phyloP scores from a whole-genome alignment of 2,113 vertebrate species.

The Podiceps cristatus region DNA sequence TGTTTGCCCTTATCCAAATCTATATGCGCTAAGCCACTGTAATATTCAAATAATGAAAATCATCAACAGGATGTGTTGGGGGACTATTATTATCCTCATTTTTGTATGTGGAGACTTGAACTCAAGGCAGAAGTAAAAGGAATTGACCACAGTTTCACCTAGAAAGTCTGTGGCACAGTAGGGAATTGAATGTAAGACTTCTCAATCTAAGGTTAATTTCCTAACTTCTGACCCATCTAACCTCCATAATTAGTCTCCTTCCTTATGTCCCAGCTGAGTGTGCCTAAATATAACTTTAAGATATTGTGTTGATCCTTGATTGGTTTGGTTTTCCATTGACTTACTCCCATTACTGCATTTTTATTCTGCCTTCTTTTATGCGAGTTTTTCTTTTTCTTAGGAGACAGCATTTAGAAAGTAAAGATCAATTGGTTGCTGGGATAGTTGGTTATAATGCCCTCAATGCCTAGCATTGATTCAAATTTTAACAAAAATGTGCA shows the following conservation, averaged over 20 bases:
- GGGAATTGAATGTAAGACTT: not conserved
- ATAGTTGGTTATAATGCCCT: fast-evolving
- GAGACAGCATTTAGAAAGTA: not conserved
- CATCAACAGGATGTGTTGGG: not conserved
- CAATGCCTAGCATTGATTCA: not conserved
- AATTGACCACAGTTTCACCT: not conserved
- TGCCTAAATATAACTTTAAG: not conserved
- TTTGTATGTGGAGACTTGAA: not conserved
- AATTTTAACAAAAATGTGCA: not conserved
- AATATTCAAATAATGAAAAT: not conserved
- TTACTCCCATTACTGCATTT: not conserved
- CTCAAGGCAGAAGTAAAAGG: not conserved
- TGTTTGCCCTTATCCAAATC: not conserved
- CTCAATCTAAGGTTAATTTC: conserved; percentile 35
- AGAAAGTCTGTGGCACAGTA: not conserved
- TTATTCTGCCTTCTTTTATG: not conserved
- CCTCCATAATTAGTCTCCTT: not conserved
- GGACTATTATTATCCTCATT: not conserved
- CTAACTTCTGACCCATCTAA: not conserved
- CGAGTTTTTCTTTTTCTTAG: not conserved
- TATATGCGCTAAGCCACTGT: not conserved
- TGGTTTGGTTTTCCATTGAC: not conserved
- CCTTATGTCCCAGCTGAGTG: not conserved
- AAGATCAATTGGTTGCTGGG: not conserved
- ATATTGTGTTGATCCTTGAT: not conserved